These are phyloP conservation scores for Sula dactylatra DNA, from an alignment of 2,113 vertebrate species.

Conservation along the genomic window DNA sequence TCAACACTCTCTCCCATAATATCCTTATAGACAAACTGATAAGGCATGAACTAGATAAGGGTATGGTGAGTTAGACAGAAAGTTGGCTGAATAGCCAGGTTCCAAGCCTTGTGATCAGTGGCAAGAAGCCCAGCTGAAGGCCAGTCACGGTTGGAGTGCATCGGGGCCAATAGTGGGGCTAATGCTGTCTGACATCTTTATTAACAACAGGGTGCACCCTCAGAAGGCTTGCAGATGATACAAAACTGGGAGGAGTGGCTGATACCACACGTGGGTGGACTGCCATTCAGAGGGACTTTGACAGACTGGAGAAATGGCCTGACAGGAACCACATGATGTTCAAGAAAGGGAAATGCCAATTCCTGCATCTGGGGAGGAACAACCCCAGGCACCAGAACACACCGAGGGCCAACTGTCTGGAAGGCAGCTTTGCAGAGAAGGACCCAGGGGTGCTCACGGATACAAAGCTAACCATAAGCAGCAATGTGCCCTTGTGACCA, in stretches of 20 bases:
- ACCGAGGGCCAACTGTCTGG: not conserved
- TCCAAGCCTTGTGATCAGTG: not conserved
- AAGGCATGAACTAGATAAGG: not conserved
- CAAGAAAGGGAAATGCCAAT: not conserved
- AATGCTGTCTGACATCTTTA: not conserved
- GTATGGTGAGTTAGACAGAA: not conserved
- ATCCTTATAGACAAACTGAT: not conserved
- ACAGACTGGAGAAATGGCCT: not conserved
- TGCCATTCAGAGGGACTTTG: not conserved
- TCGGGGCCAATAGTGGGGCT: not conserved
- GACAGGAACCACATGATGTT: not conserved
- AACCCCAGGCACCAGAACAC: not conserved
- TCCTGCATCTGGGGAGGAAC: not conserved
- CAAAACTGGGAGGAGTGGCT: not conserved
- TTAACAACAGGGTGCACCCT: not conserved
- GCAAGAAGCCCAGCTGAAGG: not conserved
- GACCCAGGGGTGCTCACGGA: not conserved
- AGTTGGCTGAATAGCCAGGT: not conserved
- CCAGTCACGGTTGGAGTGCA: not conserved
- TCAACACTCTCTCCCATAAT: not conserved
- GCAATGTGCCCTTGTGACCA: not conserved
- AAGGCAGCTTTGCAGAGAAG: not conserved
- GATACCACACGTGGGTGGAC: not conserved
- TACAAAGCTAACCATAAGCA: not conserved
- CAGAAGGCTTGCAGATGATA: not conserved